Evolutionary conservation across 1,140 invertebrate genomes (phyloP).

Genomic region (Dendrolimus punctatus): DNA sequence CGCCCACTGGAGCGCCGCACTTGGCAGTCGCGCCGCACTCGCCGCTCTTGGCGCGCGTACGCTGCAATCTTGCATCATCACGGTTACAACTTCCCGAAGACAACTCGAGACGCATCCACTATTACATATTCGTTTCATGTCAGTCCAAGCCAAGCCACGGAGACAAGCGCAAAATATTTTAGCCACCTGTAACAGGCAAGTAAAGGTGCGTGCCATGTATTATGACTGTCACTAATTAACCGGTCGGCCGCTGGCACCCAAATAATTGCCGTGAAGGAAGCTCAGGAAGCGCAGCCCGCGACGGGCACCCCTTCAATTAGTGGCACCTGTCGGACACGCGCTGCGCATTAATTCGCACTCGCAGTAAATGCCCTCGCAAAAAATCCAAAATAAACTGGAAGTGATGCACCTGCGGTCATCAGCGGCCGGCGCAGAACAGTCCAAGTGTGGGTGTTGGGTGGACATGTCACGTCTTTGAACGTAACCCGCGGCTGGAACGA

Average conservation of each 20-base stretch:
- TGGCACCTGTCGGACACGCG: slow-evolving; percentile 62
- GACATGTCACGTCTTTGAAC: background rate
- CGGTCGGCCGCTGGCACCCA: slow-evolving; percentile 42
- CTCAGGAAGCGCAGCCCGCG: slow-evolving; percentile 36
- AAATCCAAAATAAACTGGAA: slow-evolving; percentile 60
- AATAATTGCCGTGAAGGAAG: slow-evolving; percentile 66
- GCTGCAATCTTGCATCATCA: slow-evolving; percentile 10
- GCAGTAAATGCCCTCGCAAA: slow-evolving; percentile 52
- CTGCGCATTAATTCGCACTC: slow-evolving; percentile 57
- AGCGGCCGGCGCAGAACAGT: slow-evolving; percentile 15
- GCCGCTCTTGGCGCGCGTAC: slow-evolving; percentile 38
- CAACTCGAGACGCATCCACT: background rate
- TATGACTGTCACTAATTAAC: slow-evolving; percentile 39
- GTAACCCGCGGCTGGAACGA: too few relatives aligned
- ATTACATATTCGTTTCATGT: too few relatives aligned
- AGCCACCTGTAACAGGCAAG: slow-evolving; percentile 33
- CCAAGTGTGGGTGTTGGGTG: slow-evolving; percentile 15
- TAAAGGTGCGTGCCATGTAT: slow-evolving; percentile 37
- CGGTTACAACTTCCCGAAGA: slow-evolving; percentile 4
- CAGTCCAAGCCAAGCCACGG: too few relatives aligned
- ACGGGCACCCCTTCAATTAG: slow-evolving; percentile 53
- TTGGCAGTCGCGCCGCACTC: slow-evolving; percentile 41
- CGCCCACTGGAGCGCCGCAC: slow-evolving; percentile 34
- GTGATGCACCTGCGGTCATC: slow-evolving; percentile 60
- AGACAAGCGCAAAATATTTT: slow-evolving; percentile 4